These are phyloP conservation scores for Tachysurus fulvidraco DNA, from an alignment of 2,113 vertebrate genomes.

Conservation along the genomic window DNA sequence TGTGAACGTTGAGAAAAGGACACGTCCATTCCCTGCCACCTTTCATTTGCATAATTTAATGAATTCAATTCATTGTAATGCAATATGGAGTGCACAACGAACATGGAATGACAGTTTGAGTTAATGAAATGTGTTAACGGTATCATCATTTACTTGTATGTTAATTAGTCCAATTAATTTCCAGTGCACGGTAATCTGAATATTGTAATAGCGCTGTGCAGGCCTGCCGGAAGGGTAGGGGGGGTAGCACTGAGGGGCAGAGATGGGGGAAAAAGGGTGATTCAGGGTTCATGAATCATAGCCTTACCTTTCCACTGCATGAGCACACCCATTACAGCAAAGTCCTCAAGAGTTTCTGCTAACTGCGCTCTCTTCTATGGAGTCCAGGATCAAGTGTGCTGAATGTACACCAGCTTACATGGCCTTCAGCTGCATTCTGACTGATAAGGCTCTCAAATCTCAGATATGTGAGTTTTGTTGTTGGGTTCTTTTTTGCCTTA, in stretches of 20 bases:
- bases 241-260: constrained; percentile 63
- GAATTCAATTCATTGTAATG: constrained; percentile 81
- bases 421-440: constrained; percentile 21
- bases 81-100: constrained; percentile 76
- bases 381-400: constrained; percentile 12
- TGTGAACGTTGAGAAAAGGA: constrained; percentile 59
- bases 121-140: constrained; percentile 86
- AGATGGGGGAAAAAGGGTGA: constrained; percentile 57
- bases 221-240: constrained; percentile 69
- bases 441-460: constrained; percentile 31
- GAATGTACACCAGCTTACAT: constrained; percentile 15
- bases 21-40: constrained; percentile 66
- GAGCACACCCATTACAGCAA: constrained; percentile 41
- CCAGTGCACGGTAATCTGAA: constrained; percentile 78
- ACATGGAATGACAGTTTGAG: constrained; percentile 83
- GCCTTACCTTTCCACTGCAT: constrained; percentile 48
- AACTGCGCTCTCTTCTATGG: constrained; percentile 19
- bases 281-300: constrained; percentile 54
- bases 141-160: constrained; percentile 85
- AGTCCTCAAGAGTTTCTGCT: constrained; percentile 29
- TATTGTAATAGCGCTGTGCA: constrained; percentile 79
- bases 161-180: constrained; percentile 86
- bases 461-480: constrained; percentile 48
- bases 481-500: constrained; percentile 40
- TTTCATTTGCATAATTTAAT: constrained; percentile 84